Conservation (phyloP, 2,888 invertebrate species). For the Heliconius hortense region DNA sequence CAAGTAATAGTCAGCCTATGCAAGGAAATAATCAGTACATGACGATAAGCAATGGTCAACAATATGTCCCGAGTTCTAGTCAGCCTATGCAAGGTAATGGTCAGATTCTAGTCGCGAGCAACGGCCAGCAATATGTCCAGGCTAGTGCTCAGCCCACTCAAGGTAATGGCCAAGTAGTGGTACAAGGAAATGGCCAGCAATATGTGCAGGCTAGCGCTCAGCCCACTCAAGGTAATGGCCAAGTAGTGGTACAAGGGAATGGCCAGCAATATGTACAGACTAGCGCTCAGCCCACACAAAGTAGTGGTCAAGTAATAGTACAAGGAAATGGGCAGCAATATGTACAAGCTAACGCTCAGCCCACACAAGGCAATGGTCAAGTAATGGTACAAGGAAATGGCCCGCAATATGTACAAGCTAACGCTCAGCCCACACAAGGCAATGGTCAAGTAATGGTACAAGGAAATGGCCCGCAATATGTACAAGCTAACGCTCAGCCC, state of each 20-base stretch:
- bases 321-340: constrained; percentile 1
- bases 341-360: background rate
- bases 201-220: background rate
- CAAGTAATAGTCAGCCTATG: background rate
- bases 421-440: background rate
- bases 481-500: background rate
- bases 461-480: background rate
- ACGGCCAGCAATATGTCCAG: background rate
- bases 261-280: background rate
- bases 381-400: background rate
- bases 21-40: constrained; percentile 7
- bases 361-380: background rate
- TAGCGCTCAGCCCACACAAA: background rate
- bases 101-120: constrained; percentile 7
- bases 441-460: background rate
- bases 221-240: background rate
- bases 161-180: background rate
- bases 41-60: constrained; percentile 1
- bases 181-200: background rate
- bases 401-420: background rate
- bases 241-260: background rate
- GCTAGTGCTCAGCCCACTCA: background rate
- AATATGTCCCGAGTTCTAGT: background rate
- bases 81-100: constrained; percentile 6
- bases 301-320: background rate